Evolutionary conservation across 2,888 invertebrate species (phyloP), one percentile per base, ranked within the genome.

Genomic region (Andrena chrysosceles): DNA sequence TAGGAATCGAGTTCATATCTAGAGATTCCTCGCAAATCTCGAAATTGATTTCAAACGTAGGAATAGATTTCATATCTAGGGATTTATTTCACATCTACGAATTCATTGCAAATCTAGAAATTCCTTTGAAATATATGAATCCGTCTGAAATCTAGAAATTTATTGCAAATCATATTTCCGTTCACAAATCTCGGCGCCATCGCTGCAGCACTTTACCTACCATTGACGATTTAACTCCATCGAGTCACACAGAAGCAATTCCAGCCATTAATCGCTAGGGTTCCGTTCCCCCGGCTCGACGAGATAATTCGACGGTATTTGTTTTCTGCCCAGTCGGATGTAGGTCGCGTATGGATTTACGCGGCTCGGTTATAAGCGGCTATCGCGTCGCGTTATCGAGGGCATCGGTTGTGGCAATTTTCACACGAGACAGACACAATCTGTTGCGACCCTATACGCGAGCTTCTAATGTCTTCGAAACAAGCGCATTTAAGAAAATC

Each of bases 281-380:
- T 5, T 16, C 49, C 49, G 56, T 62, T 23, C 20, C 26, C 23
- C 6, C 62, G 49, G 10, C 7, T n/a, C 23, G 52, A 1, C 8
- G 63, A 23, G 73, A 76, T 81, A 81, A 81, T 79, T 82, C 56
- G 74, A 62, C 67, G 64, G 56, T 63, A 71, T 73, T 77, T 81
- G 71, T 76, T 83, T 82, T 69, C 59, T 48, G 66, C 6, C 42
- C 69, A 66, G 69, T 62, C 60, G 10, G n/a, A 82, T 82, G 62
- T 80, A 82, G 82, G 81, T 81, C 82, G 82, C 29, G 48, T 67
- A 82, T 81, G 74, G 81, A 82, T 82, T 82, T 81, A 70, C 81
- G 49, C 56, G 82, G 52, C 74, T 82, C 48, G 62, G 52, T 70
- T 73, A 74, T 81, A 80, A 80, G 70, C 80, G 80, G 62, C 74